These are phyloP conservation scores for Aegithalos caudatus DNA, from an alignment of 2,113 vertebrate species.

Conservation along the genomic window DNA sequence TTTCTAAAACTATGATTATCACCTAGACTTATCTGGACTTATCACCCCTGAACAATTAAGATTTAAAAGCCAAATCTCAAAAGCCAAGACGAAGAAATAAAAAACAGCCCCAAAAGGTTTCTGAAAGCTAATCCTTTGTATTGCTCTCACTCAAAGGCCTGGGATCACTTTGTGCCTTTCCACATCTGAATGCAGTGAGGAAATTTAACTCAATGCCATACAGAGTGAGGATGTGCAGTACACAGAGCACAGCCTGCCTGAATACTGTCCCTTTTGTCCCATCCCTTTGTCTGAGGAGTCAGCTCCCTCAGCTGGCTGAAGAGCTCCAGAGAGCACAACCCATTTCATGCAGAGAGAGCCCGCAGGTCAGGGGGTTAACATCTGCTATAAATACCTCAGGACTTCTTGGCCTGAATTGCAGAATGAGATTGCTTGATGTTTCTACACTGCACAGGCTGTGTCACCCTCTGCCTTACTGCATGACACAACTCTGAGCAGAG, in stretches of 20 bases:
- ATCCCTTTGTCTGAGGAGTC: neutral
- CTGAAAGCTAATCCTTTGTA: neutral
- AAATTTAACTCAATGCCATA: neutral
- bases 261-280: neutral
- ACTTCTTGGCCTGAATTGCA: neutral
- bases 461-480: neutral
- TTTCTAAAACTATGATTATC: neutral
- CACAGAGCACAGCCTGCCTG: neutral
- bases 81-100: neutral
- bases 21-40: neutral
- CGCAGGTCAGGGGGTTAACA: neutral
- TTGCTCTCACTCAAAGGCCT: neutral
- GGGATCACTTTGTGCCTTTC: neutral
- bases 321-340: neutral
- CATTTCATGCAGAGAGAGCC: neutral
- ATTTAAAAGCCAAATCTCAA: neutral
- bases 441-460: neutral
- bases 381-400: conserved; percentile 15
- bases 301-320: neutral
- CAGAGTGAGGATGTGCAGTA: neutral
- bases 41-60: neutral
- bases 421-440: neutral
- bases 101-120: neutral
- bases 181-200: neutral
- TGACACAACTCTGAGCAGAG: neutral